Evolutionary conservation across 2,797 vertebrate genomes (phyloP).

Genomic region (Ciconia nigra): DNA sequence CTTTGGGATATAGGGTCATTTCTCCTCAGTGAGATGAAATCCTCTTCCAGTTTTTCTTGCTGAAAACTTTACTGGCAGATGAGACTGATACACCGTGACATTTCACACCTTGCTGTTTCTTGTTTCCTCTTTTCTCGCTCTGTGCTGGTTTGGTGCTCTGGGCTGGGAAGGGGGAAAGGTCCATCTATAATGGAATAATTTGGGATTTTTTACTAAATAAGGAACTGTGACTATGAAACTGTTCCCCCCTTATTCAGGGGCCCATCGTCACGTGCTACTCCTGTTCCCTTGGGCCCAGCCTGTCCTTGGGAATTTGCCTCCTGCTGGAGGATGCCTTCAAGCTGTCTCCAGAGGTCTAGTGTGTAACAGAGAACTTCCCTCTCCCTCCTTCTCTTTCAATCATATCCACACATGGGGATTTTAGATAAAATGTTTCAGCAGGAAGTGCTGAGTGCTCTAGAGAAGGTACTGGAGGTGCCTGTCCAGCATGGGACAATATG

Average conservation of each 20-base stretch:
- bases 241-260: background rate
- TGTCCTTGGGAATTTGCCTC: slow-evolving; percentile 30
- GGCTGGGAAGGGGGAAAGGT: background rate
- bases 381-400: background rate
- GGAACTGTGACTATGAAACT: background rate
- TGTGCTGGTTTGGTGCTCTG: background rate
- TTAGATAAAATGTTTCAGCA: background rate
- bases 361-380: background rate
- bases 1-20: background rate
- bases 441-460: background rate
- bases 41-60: background rate
- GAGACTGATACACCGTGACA: background rate
- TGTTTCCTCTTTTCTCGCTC: background rate
- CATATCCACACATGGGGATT: background rate
- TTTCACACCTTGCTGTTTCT: background rate
- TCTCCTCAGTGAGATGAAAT: background rate
- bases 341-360: background rate
- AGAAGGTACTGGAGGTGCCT: background rate
- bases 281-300: background rate
- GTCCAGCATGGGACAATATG: background rate
- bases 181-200: background rate
- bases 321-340: background rate
- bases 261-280: background rate
- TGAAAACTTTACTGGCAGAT: background rate
- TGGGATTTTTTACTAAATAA: background rate